Percentiles rank a stretch among this genome's conserved stretches.
phyloP scores from a whole-genome alignment of 2,888 invertebrate species.

The Andrena bucephala region DNA sequence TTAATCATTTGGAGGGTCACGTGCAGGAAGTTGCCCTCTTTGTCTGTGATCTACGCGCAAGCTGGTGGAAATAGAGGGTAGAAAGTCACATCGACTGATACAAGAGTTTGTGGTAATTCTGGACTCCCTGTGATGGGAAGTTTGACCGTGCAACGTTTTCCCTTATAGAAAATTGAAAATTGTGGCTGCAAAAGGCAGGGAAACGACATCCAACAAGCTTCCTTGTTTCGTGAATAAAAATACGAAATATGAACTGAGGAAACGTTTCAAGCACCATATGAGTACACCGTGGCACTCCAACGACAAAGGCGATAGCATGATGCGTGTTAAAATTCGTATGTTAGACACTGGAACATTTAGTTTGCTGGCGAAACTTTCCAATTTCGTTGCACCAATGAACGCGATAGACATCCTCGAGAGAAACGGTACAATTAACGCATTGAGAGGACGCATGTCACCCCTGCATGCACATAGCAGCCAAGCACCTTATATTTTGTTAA shows the following conservation, averaged over 20 bases:
- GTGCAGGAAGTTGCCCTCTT: background rate
- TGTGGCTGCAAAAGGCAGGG: background rate
- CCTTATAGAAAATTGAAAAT: background rate
- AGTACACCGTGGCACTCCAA: conserved; percentile 34
- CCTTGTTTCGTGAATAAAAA: background rate
- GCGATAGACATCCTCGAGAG: conserved; percentile 1
- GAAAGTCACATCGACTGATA: background rate
- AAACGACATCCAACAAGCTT: conserved; percentile 46
- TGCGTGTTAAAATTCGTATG: too few relatives aligned
- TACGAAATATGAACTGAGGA: background rate
- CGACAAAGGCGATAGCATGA: background rate
- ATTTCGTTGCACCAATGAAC: conserved; percentile 22
- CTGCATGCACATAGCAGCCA: conserved; percentile 78
- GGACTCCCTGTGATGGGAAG: background rate
- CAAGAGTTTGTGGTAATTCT: background rate
- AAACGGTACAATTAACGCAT: conserved; percentile 13
- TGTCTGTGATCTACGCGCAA: background rate
- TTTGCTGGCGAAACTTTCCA: background rate
- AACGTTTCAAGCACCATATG: conserved; percentile 54
- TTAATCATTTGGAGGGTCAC: conserved; percentile 40
- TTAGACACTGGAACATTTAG: background rate
- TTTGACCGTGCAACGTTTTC: background rate
- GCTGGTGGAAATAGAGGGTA: conserved; percentile 39
- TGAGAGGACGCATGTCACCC: conserved; percentile 72
- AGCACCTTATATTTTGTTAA: conserved; percentile 74